These are phyloP conservation scores for Trogon melanurus DNA, from an alignment of 2,113 vertebrate species.

Conservation along the genomic window DNA sequence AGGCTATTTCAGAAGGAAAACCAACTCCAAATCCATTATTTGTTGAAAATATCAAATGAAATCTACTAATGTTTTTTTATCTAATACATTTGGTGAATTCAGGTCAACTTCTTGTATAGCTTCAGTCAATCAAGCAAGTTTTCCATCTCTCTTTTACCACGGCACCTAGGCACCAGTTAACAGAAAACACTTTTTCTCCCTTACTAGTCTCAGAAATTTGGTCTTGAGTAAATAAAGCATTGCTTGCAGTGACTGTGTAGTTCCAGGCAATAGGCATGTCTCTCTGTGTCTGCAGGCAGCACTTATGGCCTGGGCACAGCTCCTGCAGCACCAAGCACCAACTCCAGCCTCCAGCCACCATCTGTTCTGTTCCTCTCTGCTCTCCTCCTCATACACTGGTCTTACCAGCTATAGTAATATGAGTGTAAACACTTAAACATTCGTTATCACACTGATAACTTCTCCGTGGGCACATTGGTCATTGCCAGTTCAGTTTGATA, in stretches of 20 bases:
- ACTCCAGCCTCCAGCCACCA: neutral
- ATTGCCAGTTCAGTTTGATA: accelerated
- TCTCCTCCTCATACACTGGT: accelerated
- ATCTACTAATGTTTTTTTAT: neutral
- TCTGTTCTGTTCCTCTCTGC: neutral
- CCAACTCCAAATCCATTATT: neutral
- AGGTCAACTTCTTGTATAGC: neutral
- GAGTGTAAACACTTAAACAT: neutral
- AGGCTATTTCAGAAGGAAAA: neutral
- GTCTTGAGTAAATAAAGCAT: neutral
- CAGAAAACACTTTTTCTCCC: neutral
- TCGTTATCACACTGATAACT: neutral
- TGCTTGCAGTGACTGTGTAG: accelerated
- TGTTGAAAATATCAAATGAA: neutral
- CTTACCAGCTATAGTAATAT: neutral
- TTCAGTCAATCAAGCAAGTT: neutral
- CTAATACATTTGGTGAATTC: neutral
- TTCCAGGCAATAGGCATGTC: neutral
- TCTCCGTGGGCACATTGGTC: accelerated
- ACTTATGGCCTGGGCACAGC: accelerated
- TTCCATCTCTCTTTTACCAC: neutral
- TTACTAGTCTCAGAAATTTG: neutral
- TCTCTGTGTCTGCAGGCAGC: neutral
- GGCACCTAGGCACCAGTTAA: neutral
- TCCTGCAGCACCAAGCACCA: accelerated